Evolutionary conservation across 2,113 vertebrate species (phyloP).

Genomic region (Trichomycterus rosablanca): DNA sequence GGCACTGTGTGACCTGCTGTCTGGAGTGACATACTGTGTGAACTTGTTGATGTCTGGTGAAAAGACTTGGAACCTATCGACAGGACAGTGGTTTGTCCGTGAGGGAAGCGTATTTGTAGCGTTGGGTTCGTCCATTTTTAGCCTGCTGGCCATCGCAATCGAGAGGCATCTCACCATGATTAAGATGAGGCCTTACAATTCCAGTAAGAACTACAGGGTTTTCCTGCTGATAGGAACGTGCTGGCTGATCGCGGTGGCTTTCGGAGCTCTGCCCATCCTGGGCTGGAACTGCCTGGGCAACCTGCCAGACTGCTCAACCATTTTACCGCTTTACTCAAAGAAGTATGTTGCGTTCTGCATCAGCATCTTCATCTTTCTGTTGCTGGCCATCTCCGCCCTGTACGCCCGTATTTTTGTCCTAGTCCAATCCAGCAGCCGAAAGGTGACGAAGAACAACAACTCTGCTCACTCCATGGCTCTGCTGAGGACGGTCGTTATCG

Average conservation of each 20-base stretch:
- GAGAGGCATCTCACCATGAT: slow-evolving; percentile 97
- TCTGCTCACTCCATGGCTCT: slow-evolving; percentile 88
- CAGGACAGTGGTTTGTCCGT: slow-evolving; percentile 81
- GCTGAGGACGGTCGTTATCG: slow-evolving; percentile 87
- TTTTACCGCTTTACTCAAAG: slow-evolving; percentile 90
- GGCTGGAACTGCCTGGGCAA: slow-evolving; percentile 92
- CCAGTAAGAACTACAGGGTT: slow-evolving; percentile 89
- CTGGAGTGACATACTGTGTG: slow-evolving; percentile 81
- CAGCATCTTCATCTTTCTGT: slow-evolving; percentile 79
- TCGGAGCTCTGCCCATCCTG: slow-evolving; percentile 86
- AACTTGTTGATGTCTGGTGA: slow-evolving; percentile 91
- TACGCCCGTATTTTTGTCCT: slow-evolving; percentile 89
- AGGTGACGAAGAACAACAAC: slow-evolving; percentile 82
- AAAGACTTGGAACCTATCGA: slow-evolving; percentile 80
- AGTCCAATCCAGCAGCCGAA: slow-evolving; percentile 87
- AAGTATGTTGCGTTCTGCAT: slow-evolving; percentile 90
- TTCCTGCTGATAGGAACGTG: slow-evolving; percentile 90
- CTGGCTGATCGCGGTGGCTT: slow-evolving; percentile 82
- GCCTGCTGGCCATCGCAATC: slow-evolving; percentile 90
- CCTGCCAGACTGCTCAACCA: slow-evolving; percentile 83
- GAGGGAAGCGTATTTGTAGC: slow-evolving; percentile 95
- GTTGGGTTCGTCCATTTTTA: slow-evolving; percentile 87
- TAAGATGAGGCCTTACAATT: slow-evolving; percentile 93
- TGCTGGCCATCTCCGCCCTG: slow-evolving; percentile 82
- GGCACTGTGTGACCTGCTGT: slow-evolving; percentile 90